A percentile compares a stretch with the other conserved stretches of the same genome.
Evolutionary conservation across 2,113 vertebrate species (phyloP).

Genomic region (Electrona antarctica): DNA sequence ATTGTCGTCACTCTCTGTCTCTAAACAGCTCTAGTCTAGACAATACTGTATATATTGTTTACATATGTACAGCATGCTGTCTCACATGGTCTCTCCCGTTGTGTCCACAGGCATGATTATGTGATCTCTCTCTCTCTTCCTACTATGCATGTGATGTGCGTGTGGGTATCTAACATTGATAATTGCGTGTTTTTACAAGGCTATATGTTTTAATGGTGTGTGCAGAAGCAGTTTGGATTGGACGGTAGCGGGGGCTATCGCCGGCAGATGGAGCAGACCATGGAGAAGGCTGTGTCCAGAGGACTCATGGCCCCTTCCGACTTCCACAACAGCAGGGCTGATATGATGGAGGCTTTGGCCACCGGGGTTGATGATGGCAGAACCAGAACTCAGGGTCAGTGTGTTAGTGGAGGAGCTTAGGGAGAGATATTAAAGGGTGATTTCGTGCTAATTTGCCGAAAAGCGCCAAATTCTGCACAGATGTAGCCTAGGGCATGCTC

Average conservation of each 20-base stretch:
- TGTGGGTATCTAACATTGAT: not conserved
- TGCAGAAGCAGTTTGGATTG: slow-evolving; percentile 88
- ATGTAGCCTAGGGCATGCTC: no score
- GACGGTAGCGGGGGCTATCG: slow-evolving; percentile 89
- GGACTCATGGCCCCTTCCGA: slow-evolving; percentile 87
- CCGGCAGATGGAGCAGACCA: slow-evolving; percentile 83
- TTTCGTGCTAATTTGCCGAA: no score
- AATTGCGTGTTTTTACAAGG: not conserved
- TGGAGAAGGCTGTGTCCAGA: slow-evolving; percentile 87
- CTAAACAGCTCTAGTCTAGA: no score
- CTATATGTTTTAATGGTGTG: slow-evolving; percentile 6
- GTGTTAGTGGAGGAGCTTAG: no score
- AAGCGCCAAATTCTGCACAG: no score
- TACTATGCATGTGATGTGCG: not conserved
- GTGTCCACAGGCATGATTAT: not conserved
- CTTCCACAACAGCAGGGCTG: slow-evolving; percentile 86
- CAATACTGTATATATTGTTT: no score
- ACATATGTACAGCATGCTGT: no score
- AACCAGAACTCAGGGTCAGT: slow-evolving; percentile 84
- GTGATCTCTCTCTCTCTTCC: no score
- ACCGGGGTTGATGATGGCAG: slow-evolving; percentile 88
- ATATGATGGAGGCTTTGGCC: slow-evolving; percentile 90
- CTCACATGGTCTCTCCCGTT: no score
- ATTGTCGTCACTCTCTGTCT: no score
- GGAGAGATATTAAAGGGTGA: no score